phyloP scores from a whole-genome alignment of 2,888 invertebrate genomes.

The Drosophila lacicola region DNA sequence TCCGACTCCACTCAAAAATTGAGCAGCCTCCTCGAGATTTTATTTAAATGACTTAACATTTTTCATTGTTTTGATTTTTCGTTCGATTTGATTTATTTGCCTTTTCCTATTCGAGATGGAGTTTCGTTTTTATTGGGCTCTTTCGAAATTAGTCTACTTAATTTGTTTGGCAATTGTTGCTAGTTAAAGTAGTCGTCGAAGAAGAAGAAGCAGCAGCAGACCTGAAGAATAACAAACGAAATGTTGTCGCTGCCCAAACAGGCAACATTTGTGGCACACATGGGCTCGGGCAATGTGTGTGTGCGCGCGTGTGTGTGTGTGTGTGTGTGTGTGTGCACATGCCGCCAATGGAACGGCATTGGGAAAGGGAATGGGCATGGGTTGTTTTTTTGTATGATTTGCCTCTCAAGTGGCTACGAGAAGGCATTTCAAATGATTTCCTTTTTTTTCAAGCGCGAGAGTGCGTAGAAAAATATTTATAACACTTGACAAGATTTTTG shows the following conservation, averaged over 20 bases:
- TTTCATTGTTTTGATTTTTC: constrained; percentile 55
- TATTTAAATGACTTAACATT: constrained; percentile 30
- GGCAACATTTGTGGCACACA: constrained; percentile 78
- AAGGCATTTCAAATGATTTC: constrained; percentile 63
- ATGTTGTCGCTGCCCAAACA: constrained; percentile 43
- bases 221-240: constrained; percentile 24
- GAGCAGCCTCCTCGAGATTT: neutral
- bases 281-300: constrained; percentile 6
- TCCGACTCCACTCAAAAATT: neutral
- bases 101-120: constrained; percentile 22
- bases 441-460: constrained; percentile 26
- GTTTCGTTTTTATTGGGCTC: constrained; percentile 46
- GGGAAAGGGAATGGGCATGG: constrained; percentile 8
- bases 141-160: constrained; percentile 60
- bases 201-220: constrained; percentile 3
- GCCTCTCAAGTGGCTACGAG: constrained; percentile 65
- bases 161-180: constrained; percentile 53
- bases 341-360: constrained; percentile 29
- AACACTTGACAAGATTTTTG: constrained; percentile 76
- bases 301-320: no score
- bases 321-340: constrained; percentile 20
- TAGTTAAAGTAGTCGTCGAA: constrained; percentile 45
- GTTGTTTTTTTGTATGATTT: constrained; percentile 9
- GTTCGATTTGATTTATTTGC: constrained; percentile 52
- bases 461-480: constrained; percentile 75